Base-by-base conservation (phyloP, 2,797 vertebrate genomes). In the Atherinosoma microstoma region DNA sequence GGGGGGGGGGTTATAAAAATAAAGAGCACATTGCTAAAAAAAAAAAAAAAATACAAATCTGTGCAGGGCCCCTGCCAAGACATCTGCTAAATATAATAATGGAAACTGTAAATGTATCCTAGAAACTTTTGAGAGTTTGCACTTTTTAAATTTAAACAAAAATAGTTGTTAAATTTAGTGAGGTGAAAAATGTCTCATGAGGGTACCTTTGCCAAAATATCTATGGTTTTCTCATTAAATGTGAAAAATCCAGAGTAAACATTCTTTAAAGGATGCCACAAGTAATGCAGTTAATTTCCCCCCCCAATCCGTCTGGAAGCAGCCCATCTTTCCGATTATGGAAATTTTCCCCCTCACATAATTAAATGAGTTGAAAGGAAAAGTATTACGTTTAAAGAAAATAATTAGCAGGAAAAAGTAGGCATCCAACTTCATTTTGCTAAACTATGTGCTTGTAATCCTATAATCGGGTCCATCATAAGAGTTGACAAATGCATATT, bases 401-500 rank as follows among this genome's bases (percentile, higher is more conserved):
- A 42, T 40, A 29, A 86, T 73, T 51, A 82, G 61, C 42, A 22
- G 40, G 5, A 51, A 35, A 5, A 75, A 76, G 70, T n/a, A 27
- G 34, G 56, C 65, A 66, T 76, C 62, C 69, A 57, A 60, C 73
- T 58, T 75, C 10, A 12, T 65, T 85, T 73, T 84, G 76, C 76
- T 79, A 75, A 84, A 82, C 75, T 75, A 62, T 71, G 62, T 83
- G 62, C 70, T 74, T 51, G 69, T 80, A 78, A 83, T 80, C 58
- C 51, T 53, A 64, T 82, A 79, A 85, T 88, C 72, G 62, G 36
- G 58, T 82, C 54, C 22, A 73, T 78, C 22, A 16, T 82, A 72
- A 65, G 63, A 74, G 70, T 78, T 63, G 67, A 78, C 68, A 76
- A 84, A 77, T 63, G 45, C 64, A 30, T 67, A 57, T 45, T 6